phyloP scores from a whole-genome alignment of 1,140 invertebrate genomes.

The Chionoecetes opilio region DNA sequence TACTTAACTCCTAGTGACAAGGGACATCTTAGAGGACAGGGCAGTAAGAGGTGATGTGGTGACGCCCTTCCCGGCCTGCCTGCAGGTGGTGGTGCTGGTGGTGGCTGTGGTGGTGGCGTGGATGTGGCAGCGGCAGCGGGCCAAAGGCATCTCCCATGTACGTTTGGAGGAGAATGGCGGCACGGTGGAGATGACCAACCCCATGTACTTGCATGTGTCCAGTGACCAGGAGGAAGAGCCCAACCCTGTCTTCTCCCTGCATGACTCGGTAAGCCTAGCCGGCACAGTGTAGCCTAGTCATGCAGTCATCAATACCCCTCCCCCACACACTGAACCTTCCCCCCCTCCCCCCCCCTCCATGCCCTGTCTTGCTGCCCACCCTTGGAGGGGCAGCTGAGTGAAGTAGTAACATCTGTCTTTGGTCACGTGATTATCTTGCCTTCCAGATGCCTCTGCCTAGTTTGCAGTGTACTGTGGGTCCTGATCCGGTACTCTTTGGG shows the following conservation, averaged over 20 bases:
- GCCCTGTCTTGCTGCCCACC: not conserved
- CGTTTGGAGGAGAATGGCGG: slow-evolving; percentile 80
- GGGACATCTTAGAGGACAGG: not conserved
- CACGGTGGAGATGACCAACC: slow-evolving; percentile 81
- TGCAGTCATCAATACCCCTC: not conserved
- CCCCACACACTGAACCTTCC: not conserved
- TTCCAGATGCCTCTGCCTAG: not conserved
- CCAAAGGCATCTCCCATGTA: slow-evolving; percentile 78
- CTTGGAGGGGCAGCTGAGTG: too few relatives aligned
- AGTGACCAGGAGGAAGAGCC: slow-evolving; percentile 77
- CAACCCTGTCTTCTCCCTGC: slow-evolving; percentile 80
- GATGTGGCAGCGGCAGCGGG: slow-evolving; percentile 72
- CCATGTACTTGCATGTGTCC: slow-evolving; percentile 80
- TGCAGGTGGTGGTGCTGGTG: slow-evolving; percentile 65
- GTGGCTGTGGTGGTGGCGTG: slow-evolving; percentile 73
- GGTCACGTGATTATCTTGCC: not conserved
- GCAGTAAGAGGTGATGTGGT: too few relatives aligned
- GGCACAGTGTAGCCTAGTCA: not conserved
- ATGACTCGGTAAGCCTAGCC: slow-evolving; percentile 79
- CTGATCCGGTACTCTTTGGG: not conserved
- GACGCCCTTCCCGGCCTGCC: not conserved
- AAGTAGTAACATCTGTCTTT: not conserved
- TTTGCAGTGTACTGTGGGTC: not conserved
- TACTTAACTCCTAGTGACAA: not conserved
- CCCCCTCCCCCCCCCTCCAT: not conserved